phyloP scores from a whole-genome alignment of 2,888 invertebrate genomes.

The Nemurella pictetii region DNA sequence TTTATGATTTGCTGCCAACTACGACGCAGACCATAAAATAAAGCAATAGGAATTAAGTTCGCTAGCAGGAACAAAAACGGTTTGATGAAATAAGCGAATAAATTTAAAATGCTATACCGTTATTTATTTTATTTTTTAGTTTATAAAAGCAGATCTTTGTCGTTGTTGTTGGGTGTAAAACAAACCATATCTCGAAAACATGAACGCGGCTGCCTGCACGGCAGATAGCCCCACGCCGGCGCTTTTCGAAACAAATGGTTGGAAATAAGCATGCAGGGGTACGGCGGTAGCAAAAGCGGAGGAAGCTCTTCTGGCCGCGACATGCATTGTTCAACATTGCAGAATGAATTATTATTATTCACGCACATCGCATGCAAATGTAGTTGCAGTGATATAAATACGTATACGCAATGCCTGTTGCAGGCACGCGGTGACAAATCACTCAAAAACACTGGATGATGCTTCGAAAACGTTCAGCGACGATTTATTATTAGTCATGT shows the following conservation, averaged over 20 bases:
- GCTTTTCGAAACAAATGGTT: background rate
- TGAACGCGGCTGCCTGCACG: too few species aligned
- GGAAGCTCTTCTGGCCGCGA: conserved; percentile 1
- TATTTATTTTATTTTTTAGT: background rate
- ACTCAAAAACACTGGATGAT: conserved; percentile 32
- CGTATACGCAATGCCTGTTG: background rate
- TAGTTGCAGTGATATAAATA: background rate
- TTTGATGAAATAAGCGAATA: background rate
- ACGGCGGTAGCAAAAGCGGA: background rate
- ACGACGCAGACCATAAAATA: background rate
- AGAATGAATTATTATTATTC: conserved; percentile 32
- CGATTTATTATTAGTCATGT: conserved; percentile 33
- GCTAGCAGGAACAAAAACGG: background rate
- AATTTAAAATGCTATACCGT: background rate
- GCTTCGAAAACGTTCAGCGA: conserved; percentile 21
- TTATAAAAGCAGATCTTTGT: background rate
- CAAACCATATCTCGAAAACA: background rate
- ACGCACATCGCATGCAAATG: conserved; percentile 33
- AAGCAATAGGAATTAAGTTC: background rate
- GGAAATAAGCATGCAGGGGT: background rate
- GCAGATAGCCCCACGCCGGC: too few species aligned
- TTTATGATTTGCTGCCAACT: background rate
- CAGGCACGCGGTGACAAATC: conserved; percentile 31
- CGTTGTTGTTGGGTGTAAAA: background rate
- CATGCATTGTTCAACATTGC: conserved; percentile 27